Evolutionary conservation across 2,797 vertebrate species (phyloP).

Genomic region (Selene dorsalis): DNA sequence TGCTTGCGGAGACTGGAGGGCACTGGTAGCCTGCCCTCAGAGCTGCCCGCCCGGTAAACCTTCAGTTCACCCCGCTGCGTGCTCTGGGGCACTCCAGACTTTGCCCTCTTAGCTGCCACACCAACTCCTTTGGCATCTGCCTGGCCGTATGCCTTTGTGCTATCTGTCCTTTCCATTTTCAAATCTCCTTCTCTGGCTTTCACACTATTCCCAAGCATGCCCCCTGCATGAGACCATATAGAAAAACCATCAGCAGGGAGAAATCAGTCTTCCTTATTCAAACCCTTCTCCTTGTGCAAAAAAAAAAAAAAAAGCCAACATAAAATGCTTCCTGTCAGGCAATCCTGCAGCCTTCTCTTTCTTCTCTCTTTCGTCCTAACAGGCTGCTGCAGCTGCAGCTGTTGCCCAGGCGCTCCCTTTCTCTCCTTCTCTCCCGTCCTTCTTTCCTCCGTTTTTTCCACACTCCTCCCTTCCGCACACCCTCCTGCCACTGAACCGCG

Average conservation of each 20-base stretch:
- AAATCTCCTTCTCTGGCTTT: constrained; percentile 85
- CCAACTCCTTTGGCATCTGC: constrained; percentile 83
- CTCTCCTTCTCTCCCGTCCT: constrained; percentile 77
- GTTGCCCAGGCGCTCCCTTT: constrained; percentile 83
- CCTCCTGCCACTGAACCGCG: constrained; percentile 82
- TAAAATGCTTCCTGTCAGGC: constrained; percentile 59
- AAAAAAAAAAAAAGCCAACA: constrained; percentile 34
- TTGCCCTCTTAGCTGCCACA: constrained; percentile 89
- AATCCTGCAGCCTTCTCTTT: constrained; percentile 67
- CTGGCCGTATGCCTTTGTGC: constrained; percentile 82
- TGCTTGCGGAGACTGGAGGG: constrained; percentile 94
- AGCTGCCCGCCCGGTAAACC: constrained; percentile 86
- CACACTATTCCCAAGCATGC: constrained; percentile 88
- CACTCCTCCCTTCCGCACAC: constrained; percentile 81
- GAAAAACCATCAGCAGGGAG: constrained; percentile 81
- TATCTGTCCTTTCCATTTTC: constrained; percentile 85
- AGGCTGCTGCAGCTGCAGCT: constrained; percentile 84
- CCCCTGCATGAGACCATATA: constrained; percentile 87
- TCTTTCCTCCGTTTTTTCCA: constrained; percentile 77
- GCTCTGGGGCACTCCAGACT: constrained; percentile 86
- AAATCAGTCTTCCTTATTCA: constrained; percentile 60
- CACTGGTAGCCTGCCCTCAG: constrained; percentile 86
- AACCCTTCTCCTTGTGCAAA: constrained; percentile 55
- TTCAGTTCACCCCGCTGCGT: constrained; percentile 84
- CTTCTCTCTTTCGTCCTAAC: constrained; percentile 73